Base-by-base conservation (phyloP, 2,797 vertebrate genomes). In the Gastrophryne carolinensis region DNA sequence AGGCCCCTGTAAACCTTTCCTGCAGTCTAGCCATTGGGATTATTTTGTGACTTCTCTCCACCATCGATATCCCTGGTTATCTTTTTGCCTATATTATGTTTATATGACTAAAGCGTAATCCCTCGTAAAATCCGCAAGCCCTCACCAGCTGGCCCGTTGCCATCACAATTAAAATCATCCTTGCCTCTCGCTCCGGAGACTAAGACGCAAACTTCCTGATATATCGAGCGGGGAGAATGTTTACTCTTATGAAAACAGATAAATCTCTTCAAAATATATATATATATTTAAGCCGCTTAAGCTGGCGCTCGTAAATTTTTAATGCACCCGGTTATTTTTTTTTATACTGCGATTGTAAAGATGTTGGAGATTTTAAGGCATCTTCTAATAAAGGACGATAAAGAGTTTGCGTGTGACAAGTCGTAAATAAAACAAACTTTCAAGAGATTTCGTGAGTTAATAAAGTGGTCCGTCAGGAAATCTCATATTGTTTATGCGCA, bases 341-440 rank as follows among this genome's bases (percentile, higher is more conserved):
- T 66, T 67, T 74, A 66, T 74, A 66, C 72, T 49, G 32, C 10
- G 21, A 49, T 53, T 66, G 72, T 58, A 74, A 67, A 66, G 62
- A 29, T 49, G 62, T 66, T 65, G 13, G 6, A n/a, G 37, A 37
- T 66, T 74, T 74, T 58, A 74, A 60, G 53, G 39, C 72, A 29
- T 44, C 19, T 37, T 32, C 47, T 67, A 67, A 74, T 74, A 66
- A 57, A 35, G 34, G 17, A 54, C 50, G 35, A 57, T 58, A 66
- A 74, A 58, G 29, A 30, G 27, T 47, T 3, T 26, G 37, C 52
- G 44, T 15, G 13, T 65, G 61, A 65, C 72, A 49, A 58, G 26
- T 6, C 34, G 26, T 47, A 56, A 58, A 74, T 30, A 74, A 35
- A 23, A 58, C 1, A n/a, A 27, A 2, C 35, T 21, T 57, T 41